Base-by-base conservation (phyloP, 2,888 invertebrate genomes). In the Synergus gifuensis region DNA sequence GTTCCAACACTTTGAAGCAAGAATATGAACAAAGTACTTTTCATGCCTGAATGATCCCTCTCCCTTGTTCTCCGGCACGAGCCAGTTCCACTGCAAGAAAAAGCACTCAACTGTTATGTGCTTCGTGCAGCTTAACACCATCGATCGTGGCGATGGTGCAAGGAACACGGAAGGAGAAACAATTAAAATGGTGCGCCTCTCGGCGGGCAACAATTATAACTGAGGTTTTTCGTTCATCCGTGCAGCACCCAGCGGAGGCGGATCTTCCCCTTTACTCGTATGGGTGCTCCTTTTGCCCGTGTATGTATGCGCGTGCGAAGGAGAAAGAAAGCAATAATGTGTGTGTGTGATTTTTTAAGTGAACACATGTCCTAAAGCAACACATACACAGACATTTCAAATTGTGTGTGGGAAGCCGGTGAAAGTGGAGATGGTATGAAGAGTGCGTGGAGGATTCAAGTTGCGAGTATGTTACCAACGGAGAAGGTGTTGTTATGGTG, bases 171-270 rank as follows among this genome's bases (percentile, higher is more conserved):
- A 66, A 78, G 76, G 42, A 66, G 76, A 79, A 67, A 79, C 78
- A 80, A 81, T 82, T 81, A 81, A 81, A 83, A 81, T 81, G 88
- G 86, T 89, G 88, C 87, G 88, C 87, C 90, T 91, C 89, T 88
- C 87, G 89, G 87, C 90, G 88, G 88, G 88, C 87, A 91, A 92
- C 92, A 92, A 92, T 92, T 92, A 92, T 92, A 91, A 92, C 92
- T 92, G 92, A 92, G 91, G 91, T 90, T 92, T 92, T 92, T 91
- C 89, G 91, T 86, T 84, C 86, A 88, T 83, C 84, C 85, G 83
- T 84, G 83, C 81, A 69, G 81, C 85, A 83, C 80, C 76, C 84
- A 85, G 88, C 86, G 91, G 89, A 90, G 92, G 92, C 91, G 92
- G 91, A 89, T 88, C 91, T 87, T 73, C 76, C 73, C 62, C 83